These are phyloP conservation scores for Drosophila bocqueti DNA, from an alignment of 1,140 invertebrate species.

Conservation along the genomic window DNA sequence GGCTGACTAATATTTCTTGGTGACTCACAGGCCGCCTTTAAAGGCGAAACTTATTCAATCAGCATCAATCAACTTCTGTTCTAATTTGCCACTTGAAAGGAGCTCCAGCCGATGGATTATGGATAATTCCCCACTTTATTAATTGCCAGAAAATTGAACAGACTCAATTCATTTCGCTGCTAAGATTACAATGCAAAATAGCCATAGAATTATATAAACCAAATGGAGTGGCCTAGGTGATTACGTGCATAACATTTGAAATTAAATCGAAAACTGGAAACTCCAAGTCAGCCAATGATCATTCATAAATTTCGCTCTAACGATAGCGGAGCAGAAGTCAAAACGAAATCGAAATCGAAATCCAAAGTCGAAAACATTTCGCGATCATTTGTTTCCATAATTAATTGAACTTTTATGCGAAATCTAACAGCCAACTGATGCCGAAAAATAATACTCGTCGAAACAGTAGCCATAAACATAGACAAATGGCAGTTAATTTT, in stretches of 20 bases:
- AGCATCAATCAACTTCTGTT: conserved; percentile 48
- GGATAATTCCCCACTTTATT: conserved; percentile 29
- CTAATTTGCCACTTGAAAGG: conserved; percentile 53
- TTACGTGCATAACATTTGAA: conserved; percentile 51
- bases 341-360: conserved; percentile 38
- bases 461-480: conserved; percentile 41
- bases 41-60: conserved; percentile 34
- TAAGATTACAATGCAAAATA: conserved; percentile 45
- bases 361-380: conserved; percentile 37
- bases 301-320: conserved; percentile 73
- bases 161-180: conserved; percentile 26
- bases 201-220: conserved; percentile 50
- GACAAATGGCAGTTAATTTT: conserved; percentile 42
- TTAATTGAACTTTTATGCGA: conserved; percentile 73
- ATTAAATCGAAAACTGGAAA: conserved; percentile 35
- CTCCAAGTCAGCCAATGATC: conserved; percentile 43
- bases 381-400: conserved; percentile 59
- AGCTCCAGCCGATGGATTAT: conserved; percentile 23
- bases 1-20: conserved; percentile 16
- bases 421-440: conserved; percentile 35
- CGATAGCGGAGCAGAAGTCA: conserved; percentile 46
- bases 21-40: conserved; percentile 31
- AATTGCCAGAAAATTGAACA: conserved; percentile 32
- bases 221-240: conserved; percentile 42
- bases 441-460: conserved; percentile 11